These are phyloP conservation scores for Tympanuchus pallidicinctus DNA, from an alignment of 2,113 vertebrate species.

Conservation along the genomic window DNA sequence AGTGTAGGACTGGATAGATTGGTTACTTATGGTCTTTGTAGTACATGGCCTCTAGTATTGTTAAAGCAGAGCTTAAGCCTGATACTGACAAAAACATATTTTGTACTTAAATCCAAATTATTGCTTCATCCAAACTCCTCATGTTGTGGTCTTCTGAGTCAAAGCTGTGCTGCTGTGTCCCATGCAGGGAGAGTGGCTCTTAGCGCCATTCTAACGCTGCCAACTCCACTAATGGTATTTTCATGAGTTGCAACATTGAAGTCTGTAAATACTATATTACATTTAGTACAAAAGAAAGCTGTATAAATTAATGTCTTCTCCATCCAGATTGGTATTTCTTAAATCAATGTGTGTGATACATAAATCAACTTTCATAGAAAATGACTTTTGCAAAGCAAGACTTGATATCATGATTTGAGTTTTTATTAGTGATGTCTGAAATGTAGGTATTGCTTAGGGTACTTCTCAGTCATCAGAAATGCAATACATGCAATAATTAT, in stretches of 20 bases:
- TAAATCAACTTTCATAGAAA: background rate
- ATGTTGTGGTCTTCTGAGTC: background rate
- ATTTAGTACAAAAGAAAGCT: background rate
- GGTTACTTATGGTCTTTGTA: background rate
- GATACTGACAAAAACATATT: background rate
- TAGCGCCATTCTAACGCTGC: background rate
- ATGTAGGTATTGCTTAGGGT: background rate
- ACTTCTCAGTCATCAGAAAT: background rate
- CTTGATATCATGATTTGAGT: background rate
- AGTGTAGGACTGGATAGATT: background rate
- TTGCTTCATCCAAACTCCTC: background rate
- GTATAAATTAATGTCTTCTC: background rate
- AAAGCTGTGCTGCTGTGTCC: background rate
- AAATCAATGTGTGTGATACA: background rate
- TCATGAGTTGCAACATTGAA: background rate
- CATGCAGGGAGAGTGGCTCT: background rate
- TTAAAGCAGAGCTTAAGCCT: background rate
- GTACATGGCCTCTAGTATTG: background rate
- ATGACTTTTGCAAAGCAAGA: background rate
- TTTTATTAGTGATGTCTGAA: background rate
- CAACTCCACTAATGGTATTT: background rate
- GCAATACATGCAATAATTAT: background rate
- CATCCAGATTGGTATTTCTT: background rate
- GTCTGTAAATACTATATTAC: background rate
- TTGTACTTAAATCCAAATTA: background rate